A percentile compares a stretch with the other conserved stretches of the same genome.
Evolutionary conservation across 2,797 vertebrate species (phyloP).

Genomic region (Microctenopoma stevenorrisi): DNA sequence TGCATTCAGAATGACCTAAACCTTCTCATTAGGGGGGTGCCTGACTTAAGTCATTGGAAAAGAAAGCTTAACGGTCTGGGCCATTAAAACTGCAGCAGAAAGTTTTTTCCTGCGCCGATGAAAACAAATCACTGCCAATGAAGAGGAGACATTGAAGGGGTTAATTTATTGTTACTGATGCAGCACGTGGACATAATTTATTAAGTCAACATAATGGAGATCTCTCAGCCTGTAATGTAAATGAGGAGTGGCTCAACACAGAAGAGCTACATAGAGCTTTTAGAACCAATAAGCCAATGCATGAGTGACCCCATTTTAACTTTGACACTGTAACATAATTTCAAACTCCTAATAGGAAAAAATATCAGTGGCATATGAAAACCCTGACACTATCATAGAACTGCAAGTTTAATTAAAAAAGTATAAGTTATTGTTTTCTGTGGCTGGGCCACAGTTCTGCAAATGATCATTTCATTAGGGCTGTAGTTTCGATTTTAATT

Average conservation of each 20-base stretch:
- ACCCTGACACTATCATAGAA: conserved; percentile 52
- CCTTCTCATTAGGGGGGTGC: conserved; percentile 76
- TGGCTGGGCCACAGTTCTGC: conserved; percentile 14
- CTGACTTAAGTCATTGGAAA: conserved; percentile 25
- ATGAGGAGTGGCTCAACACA: conserved; percentile 32
- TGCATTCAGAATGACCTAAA: conserved; percentile 68
- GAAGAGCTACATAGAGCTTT: conserved; percentile 36
- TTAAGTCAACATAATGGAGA: conserved; percentile 54
- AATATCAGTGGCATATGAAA: conserved; percentile 41
- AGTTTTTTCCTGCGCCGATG: conserved; percentile 4
- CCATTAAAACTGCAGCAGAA: conserved; percentile 24
- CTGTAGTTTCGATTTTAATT: conserved; percentile 71
- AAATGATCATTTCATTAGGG: conserved; percentile 50
- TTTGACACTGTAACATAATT: conserved; percentile 46
- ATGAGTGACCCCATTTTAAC: conserved; percentile 57
- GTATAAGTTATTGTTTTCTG: conserved; percentile 42
- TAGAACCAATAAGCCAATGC: conserved; percentile 48
- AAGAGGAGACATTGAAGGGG: conserved; percentile 6
- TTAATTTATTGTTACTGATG: conserved; percentile 29
- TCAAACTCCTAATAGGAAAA: conserved; percentile 47
- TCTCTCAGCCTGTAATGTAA: conserved; percentile 42
- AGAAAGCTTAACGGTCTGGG: conserved; percentile 1
- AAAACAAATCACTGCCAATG: conserved; percentile 21
- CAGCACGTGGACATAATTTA: conserved; percentile 36
- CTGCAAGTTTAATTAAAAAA: conserved; percentile 39